phyloP scores from a whole-genome alignment of 1,140 invertebrate species.

The Oscheius sp. region DNA sequence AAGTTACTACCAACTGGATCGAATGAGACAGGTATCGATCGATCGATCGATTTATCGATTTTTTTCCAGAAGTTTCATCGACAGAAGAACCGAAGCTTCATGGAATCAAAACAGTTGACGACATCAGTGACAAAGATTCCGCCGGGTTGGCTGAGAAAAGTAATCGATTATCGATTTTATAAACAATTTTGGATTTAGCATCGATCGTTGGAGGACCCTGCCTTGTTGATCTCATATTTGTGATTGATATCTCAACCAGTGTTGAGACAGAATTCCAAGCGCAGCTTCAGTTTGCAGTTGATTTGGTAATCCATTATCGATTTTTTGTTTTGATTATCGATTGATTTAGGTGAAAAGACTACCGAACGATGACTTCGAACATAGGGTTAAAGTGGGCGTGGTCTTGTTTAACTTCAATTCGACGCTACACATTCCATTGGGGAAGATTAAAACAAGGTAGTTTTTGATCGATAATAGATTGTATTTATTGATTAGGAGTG shows the following conservation, averaged over 20 bases:
- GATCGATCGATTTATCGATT: background rate
- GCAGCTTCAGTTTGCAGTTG: slow-evolving; percentile 52
- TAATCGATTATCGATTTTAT: no score
- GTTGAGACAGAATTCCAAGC: slow-evolving; percentile 50
- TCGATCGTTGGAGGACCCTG: slow-evolving; percentile 29
- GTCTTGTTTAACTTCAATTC: slow-evolving; percentile 49
- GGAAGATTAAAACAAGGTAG: slow-evolving; percentile 35
- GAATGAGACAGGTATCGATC: no score
- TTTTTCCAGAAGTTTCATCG: background rate
- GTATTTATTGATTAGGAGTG: slow-evolving; percentile 17
- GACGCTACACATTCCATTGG: slow-evolving; percentile 45
- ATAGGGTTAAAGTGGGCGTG: slow-evolving; percentile 43
- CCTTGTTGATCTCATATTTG: slow-evolving; percentile 48
- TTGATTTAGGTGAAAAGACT: slow-evolving; percentile 13
- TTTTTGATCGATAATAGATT: background rate
- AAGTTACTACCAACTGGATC: no score
- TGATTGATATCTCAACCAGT: slow-evolving; percentile 55
- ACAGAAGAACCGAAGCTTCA: background rate
- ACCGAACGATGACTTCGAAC: slow-evolving; percentile 52
- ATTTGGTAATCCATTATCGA: slow-evolving; percentile 40
- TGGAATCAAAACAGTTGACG: background rate
- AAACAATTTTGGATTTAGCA: no score
- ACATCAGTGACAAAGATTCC: background rate
- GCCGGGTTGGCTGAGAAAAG: background rate
- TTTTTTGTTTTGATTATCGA: background rate